Evolutionary conservation across 2,888 invertebrate species (phyloP).

Genomic region (Lucinisca nassula): DNA sequence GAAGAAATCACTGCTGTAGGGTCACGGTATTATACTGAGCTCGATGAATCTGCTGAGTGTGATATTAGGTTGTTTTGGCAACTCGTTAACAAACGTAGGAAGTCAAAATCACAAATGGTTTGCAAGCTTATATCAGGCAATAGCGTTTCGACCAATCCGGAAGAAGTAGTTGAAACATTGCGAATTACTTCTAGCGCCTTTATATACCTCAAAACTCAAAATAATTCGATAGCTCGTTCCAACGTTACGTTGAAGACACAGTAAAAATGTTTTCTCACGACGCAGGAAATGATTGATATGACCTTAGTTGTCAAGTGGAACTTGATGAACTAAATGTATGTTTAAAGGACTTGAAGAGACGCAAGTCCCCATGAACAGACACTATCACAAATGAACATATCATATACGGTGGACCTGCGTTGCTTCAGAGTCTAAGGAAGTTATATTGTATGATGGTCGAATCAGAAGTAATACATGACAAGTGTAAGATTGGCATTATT

Average conservation of each 20-base stretch:
- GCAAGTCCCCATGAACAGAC: slow-evolving; percentile 13
- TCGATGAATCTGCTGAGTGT: background rate
- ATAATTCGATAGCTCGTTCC: background rate
- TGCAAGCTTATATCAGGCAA: background rate
- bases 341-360: background rate
- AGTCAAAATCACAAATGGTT: background rate
- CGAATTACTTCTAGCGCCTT: background rate
- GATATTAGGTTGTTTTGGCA: background rate
- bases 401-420: background rate
- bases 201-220: background rate
- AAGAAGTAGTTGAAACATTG: background rate
- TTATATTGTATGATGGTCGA: slow-evolving; percentile 1
- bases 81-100: background rate
- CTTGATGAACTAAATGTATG: background rate
- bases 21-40: background rate
- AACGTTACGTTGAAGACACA: background rate
- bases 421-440: background rate
- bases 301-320: background rate
- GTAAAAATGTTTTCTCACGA: too few relatives aligned
- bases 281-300: too few relatives aligned
- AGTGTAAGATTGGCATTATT: slow-evolving; percentile 30
- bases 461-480: background rate
- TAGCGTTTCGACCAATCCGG: background rate
- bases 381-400: slow-evolving; percentile 1
- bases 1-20: too few relatives aligned